Percentiles rank a stretch among this genome's conserved stretches.
phyloP scores from a whole-genome alignment of 2,113 vertebrate genomes.

The Nettapus auritus region DNA sequence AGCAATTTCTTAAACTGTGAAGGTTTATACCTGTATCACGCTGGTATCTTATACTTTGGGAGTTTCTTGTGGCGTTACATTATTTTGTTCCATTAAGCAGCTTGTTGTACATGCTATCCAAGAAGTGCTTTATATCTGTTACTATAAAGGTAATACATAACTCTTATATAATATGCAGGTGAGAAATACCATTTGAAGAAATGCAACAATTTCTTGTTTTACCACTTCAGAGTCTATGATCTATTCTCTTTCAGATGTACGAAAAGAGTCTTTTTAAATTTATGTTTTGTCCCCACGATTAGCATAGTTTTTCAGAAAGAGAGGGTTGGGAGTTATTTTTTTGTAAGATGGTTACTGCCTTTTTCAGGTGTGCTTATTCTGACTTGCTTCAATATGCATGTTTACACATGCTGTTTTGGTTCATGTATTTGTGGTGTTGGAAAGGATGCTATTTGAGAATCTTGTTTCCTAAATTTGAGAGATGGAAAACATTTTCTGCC shows the following conservation, averaged over 20 bases:
- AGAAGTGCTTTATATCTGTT: neutral
- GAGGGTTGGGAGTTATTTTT: neutral
- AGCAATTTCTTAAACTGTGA: neutral
- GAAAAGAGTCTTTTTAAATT: neutral
- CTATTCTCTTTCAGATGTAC: neutral
- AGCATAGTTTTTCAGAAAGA: neutral
- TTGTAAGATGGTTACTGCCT: neutral
- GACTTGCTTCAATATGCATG: neutral
- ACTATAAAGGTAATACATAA: neutral
- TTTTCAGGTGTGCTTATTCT: slow-evolving; percentile 3
- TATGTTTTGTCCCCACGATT: neutral
- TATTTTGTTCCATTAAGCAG: neutral
- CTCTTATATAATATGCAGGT: neutral
- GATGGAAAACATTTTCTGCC: neutral
- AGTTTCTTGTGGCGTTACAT: neutral
- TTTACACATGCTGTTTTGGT: neutral
- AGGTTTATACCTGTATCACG: neutral
- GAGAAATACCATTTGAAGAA: neutral
- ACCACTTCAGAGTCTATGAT: neutral
- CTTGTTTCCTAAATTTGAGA: neutral
- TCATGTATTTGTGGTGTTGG: neutral
- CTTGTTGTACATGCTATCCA: neutral
- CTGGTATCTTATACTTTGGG: neutral
- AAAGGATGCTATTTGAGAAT: neutral
- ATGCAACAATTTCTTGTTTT: neutral